Evolutionary conservation across 2,888 invertebrate species (phyloP), one percentile per base, ranked within the genome.

Genomic region (Euphydryas editha): DNA sequence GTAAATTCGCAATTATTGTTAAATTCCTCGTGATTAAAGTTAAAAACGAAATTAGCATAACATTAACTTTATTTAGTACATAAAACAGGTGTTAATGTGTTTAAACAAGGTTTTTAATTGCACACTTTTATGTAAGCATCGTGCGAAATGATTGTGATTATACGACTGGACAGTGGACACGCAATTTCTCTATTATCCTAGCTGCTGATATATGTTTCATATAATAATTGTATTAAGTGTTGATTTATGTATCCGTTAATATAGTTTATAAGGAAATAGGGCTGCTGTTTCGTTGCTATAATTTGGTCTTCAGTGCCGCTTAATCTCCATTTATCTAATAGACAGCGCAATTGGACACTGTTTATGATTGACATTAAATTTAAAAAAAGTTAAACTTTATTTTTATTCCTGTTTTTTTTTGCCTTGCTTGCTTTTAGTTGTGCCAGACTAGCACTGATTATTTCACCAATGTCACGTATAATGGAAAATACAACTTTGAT

Each of bases 71-170:
- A 39, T 39, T 11, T 8, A 11, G 39, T 39, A 15, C 15, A 15
- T 39, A 8, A 30, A 54, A 36, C 30, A 54, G 24, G 49, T 24
- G 24, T 54, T 54, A 51, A 51, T 36, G 11, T 17, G 18, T 17
- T n/a, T 54, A 49, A 36, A 44, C n/a, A 13, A 51, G 18, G 84
- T n/a, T n/a, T n/a, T n/a, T 84, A 85, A 82, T 78, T 78, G 77
- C 76, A 70, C 75, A 83, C 81, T 85, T 87, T 71, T 78, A 75
- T 74, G 78, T 80, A 82, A 84, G 15, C 83, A 82, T 81, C 65
- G 83, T 77, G 79, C 80, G 78, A 78, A 82, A 79, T 76, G 75
- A 78, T 76, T 76, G 81, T 79, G 81, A 82, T 87, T 84, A 87
- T 86, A 82, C 69, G 80, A 73, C 61, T 65, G 70, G 73, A 78